Conservation (phyloP, 2,888 invertebrate species). For the Ectemnius lituratus region DNA sequence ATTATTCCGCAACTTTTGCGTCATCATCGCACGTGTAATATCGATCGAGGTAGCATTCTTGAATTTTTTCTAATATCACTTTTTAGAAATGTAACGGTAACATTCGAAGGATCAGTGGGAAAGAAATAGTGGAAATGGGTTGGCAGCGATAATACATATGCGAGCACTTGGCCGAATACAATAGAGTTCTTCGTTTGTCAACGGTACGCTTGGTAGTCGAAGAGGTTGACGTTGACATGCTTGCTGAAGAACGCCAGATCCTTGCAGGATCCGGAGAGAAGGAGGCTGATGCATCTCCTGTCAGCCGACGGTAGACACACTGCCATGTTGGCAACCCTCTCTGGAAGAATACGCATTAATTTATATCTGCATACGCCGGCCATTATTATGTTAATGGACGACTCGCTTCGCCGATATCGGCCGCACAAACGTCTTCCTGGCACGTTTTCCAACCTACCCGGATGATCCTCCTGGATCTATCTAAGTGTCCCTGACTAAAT, state of each 20-base stretch:
- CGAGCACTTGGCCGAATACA: constrained; percentile 8
- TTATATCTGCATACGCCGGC: constrained; percentile 74
- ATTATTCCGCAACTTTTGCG: too few relatives aligned
- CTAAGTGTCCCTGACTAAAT: constrained; percentile 67
- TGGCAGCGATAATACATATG: constrained; percentile 15
- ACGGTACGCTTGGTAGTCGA: constrained; percentile 1
- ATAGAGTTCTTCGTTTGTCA: constrained; percentile 12
- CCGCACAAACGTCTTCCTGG: constrained; percentile 64
- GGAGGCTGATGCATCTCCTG: constrained; percentile 64
- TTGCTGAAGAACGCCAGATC: constrained; percentile 24
- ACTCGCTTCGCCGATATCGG: constrained; percentile 46
- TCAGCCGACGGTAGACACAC: constrained; percentile 55
- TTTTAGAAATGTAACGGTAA: too few relatives aligned
- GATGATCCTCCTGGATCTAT: constrained; percentile 8
- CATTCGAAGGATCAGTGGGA: too few relatives aligned
- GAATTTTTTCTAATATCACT: too few relatives aligned
- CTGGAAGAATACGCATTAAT: constrained; percentile 77
- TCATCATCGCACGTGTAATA: too few relatives aligned
- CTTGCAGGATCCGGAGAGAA: constrained; percentile 35
- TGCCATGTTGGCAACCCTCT: constrained; percentile 67
- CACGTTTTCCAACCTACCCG: constrained; percentile 40
- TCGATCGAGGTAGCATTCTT: too few relatives aligned
- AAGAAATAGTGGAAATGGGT: too few relatives aligned
- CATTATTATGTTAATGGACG: constrained; percentile 75
- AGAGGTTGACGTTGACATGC: constrained; percentile 11